These are phyloP conservation scores for Salarias fasciatus DNA, from an alignment of 2,797 vertebrate species.

Conservation along the genomic window DNA sequence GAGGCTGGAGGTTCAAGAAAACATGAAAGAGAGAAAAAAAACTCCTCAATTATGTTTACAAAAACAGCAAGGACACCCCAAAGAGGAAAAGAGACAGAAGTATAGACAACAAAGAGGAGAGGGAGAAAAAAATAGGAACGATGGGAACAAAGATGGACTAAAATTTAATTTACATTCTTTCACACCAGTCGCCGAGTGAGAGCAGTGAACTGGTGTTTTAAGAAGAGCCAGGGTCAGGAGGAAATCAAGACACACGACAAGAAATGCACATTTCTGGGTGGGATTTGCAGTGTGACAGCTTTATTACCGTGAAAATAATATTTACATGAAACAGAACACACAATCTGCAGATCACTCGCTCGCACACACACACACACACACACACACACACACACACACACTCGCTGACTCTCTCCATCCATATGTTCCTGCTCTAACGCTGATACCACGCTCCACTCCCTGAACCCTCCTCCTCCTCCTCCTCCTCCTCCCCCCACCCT, in stretches of 20 bases:
- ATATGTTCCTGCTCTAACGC: conserved; percentile 47
- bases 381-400: conserved; percentile 25
- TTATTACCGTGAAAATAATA: conserved; percentile 79
- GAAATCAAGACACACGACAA: conserved; percentile 28
- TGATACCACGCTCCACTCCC: conserved; percentile 66
- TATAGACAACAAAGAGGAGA: conserved; percentile 34
- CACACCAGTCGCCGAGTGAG: conserved; percentile 47
- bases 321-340: conserved; percentile 82
- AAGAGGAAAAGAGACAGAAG: conserved; percentile 39
- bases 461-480: conserved; percentile 37
- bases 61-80: conserved; percentile 60
- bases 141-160: conserved; percentile 37
- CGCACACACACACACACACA: conserved; percentile 27
- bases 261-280: conserved; percentile 65
- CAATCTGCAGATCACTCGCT: conserved; percentile 65
- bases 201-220: conserved; percentile 58
- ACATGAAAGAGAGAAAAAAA: conserved; percentile 32
- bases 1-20: conserved; percentile 30
- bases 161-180: conserved; percentile 78
- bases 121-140: conserved; percentile 10
- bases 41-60: conserved; percentile 68
- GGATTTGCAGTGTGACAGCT: conserved; percentile 70
- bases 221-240: conserved; percentile 41
- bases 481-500: conserved; percentile 54
- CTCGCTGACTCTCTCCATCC: conserved; percentile 49